A percentile compares a stretch with the other conserved stretches of the same genome.
Conservation (phyloP, 2,113 vertebrate species). For the Apteryx owenii region DNA sequence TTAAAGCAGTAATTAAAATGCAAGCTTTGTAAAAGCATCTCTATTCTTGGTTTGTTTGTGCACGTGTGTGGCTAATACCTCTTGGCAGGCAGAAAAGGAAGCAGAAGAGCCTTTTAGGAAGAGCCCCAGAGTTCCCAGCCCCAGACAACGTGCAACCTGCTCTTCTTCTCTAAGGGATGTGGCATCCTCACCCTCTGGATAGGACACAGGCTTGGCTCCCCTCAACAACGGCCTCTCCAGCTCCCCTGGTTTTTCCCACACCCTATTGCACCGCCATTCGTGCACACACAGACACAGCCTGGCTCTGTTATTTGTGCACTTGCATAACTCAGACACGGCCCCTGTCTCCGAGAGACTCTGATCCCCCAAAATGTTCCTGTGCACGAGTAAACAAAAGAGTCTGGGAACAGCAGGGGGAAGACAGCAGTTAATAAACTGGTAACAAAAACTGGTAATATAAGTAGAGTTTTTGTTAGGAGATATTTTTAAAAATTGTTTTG, state of each 20-base stretch:
- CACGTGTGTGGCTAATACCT: slow-evolving; percentile 18
- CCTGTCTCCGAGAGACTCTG: background rate
- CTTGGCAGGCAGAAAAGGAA: slow-evolving; percentile 44
- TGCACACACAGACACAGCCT: background rate
- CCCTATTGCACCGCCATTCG: background rate
- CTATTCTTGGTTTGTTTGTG: slow-evolving; percentile 33
- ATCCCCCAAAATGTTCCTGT: background rate
- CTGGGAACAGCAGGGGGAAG: background rate
- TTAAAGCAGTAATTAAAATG: background rate
- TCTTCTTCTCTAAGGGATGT: background rate
- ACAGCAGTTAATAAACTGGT: background rate
- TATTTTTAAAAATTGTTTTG: background rate
- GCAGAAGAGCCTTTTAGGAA: background rate
- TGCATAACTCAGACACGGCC: background rate
- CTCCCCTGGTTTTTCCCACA: background rate
- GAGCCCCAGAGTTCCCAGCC: background rate
- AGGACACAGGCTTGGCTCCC: background rate
- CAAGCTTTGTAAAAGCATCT: background rate
- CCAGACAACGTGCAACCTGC: background rate
- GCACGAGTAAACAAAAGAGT: background rate
- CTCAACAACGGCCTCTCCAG: background rate
- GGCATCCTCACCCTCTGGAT: background rate
- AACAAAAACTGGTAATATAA: background rate
- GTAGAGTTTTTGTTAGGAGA: background rate
- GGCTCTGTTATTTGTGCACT: background rate